Evolutionary conservation across 2,888 invertebrate species (phyloP).

Genomic region (Lamellibrachia satsuma): DNA sequence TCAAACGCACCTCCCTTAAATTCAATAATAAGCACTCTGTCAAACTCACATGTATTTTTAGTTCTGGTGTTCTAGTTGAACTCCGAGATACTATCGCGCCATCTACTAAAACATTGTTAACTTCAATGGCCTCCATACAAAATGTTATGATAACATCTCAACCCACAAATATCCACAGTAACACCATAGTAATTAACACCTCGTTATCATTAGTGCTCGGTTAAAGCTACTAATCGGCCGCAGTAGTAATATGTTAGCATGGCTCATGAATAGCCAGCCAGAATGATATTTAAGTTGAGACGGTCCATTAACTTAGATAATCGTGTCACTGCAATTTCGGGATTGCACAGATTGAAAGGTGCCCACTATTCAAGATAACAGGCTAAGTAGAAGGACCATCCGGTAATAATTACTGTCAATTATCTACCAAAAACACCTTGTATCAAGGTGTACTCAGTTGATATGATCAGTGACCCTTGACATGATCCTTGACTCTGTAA

Average conservation of each 20-base stretch:
- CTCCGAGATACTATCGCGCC: neutral
- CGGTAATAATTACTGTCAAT: slow-evolving; percentile 3
- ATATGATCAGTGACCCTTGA: slow-evolving; percentile 7
- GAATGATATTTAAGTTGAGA: neutral
- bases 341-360: neutral
- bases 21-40: neutral
- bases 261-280: neutral
- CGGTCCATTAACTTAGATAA: neutral
- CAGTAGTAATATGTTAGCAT: neutral
- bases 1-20: neutral
- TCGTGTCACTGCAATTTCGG: neutral
- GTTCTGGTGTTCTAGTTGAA: neutral
- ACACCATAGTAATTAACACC: neutral
- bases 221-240: neutral
- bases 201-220: neutral
- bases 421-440: neutral
- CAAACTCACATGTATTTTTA: neutral
- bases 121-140: neutral
- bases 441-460: neutral
- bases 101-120: neutral
- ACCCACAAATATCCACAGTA: neutral
- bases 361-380: neutral
- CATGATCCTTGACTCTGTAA: neutral
- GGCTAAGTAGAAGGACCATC: slow-evolving; percentile 2
- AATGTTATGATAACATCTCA: neutral